Conservation (phyloP, 64 coral and sea anemone genomes). For the Actinia equina region DNA sequence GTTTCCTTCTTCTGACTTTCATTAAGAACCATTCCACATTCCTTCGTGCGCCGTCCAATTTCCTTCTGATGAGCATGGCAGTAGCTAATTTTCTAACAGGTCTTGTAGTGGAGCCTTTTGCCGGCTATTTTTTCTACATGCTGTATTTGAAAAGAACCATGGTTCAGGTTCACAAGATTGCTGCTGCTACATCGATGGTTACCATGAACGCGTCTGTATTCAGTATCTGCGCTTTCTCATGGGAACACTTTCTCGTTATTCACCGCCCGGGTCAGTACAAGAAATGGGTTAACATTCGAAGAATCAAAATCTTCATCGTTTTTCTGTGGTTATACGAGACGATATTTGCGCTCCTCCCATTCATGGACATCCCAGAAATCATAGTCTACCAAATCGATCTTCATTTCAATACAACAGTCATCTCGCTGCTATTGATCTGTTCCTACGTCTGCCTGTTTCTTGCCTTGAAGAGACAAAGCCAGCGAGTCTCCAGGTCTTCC, state of each 20-base stretch:
- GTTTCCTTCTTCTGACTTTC: conserved; percentile 19
- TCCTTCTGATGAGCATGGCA: conserved; percentile 29
- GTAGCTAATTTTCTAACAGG: conserved; percentile 26
- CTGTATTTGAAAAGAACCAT: neutral
- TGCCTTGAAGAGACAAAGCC: conserved; percentile 18
- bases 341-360: conserved; percentile 6
- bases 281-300: conserved; percentile 21
- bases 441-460: conserved; percentile 22
- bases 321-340: conserved; percentile 24
- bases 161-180: neutral
- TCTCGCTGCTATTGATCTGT: neutral
- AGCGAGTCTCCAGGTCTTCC: conserved; percentile 1
- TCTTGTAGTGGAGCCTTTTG: neutral
- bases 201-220: conserved; percentile 48
- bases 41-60: conserved; percentile 37
- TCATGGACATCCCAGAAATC: conserved; percentile 6
- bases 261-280: conserved; percentile 15
- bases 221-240: conserved; percentile 19
- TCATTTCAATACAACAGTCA: conserved; percentile 28
- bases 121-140: conserved; percentile 11
- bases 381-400: conserved; percentile 14
- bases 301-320: conserved; percentile 12
- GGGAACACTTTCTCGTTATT: conserved; percentile 27
- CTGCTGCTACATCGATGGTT: conserved; percentile 21
- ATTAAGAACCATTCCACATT: neutral